Conservation (phyloP, 1,140 invertebrate species). For the Lerema accius region DNA sequence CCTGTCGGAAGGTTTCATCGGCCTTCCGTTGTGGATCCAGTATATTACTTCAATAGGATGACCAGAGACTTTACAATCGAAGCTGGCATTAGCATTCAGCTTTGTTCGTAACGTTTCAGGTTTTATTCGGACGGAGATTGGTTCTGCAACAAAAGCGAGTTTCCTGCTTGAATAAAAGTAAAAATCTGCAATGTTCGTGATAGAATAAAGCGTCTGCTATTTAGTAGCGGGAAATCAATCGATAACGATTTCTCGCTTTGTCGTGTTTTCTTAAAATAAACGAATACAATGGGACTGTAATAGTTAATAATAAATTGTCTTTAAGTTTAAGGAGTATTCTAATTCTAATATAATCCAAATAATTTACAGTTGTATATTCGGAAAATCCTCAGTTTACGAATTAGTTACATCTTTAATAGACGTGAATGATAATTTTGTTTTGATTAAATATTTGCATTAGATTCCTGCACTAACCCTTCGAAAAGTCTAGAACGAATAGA, state of each 20-base stretch:
- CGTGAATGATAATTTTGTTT: too few species aligned
- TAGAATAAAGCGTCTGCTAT: constrained; percentile 29
- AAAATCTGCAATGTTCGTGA: constrained; percentile 28
- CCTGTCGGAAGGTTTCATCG: constrained; percentile 84
- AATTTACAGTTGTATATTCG: too few species aligned
- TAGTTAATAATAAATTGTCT: too few species aligned
- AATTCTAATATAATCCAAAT: too few species aligned
- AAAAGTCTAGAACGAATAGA: too few species aligned
- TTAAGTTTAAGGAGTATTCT: too few species aligned
- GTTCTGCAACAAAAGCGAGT: constrained; percentile 80
- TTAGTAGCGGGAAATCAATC: constrained; percentile 30
- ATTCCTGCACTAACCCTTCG: too few species aligned
- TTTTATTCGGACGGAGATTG: constrained; percentile 88
- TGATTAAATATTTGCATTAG: too few species aligned
- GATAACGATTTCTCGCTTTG: constrained; percentile 11
- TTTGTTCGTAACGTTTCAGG: constrained; percentile 91
- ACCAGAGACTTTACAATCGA: constrained; percentile 93
- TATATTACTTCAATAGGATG: constrained; percentile 90
- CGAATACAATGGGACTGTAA: constrained; percentile 14
- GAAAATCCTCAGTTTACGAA: too few species aligned
- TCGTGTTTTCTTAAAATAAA: constrained; percentile 31
- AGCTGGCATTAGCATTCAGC: constrained; percentile 90
- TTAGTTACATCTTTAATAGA: too few species aligned
- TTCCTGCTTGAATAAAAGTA: constrained; percentile 32
- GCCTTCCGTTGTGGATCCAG: constrained; percentile 93